Percentiles rank a stretch among this genome's conserved stretches.
These are phyloP conservation scores for Acinonyx jubatus DNA, from an alignment of 2,113 vertebrate species.

Conservation along the genomic window DNA sequence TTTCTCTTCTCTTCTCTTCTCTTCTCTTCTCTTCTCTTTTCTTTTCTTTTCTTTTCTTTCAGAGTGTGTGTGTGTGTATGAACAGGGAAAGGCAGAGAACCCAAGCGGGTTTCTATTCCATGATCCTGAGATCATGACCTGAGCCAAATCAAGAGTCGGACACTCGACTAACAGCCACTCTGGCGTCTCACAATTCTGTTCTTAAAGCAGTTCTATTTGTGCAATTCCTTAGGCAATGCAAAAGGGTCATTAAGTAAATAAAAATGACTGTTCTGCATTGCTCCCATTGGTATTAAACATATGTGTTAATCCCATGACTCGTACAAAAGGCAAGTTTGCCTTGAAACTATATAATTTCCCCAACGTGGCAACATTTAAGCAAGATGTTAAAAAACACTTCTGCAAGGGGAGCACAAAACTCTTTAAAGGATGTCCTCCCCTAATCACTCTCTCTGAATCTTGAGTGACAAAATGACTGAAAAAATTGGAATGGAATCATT, in stretches of 20 bases:
- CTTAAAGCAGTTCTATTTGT: not conserved
- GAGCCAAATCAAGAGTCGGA: no score
- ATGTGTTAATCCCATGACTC: not conserved
- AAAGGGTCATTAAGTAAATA: not conserved
- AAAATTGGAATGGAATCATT: not conserved
- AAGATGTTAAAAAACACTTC: not conserved
- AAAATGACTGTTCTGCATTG: constrained; percentile 27
- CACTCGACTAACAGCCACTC: no score
- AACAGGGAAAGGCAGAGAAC: no score
- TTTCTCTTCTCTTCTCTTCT: no score
- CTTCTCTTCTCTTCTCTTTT: no score
- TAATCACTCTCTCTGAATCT: not conserved
- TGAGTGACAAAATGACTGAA: not conserved
- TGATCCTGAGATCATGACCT: no score
- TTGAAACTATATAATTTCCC: not conserved
- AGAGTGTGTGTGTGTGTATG: no score
- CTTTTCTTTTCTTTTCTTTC: no score
- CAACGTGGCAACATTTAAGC: not conserved
- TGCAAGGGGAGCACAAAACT: not conserved
- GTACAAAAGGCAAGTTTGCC: not conserved
- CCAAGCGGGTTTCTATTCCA: no score
- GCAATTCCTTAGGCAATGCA: not conserved
- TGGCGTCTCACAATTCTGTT: not conserved
- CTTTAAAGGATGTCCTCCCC: not conserved
- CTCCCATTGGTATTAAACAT: not conserved